Conservation (phyloP, 2,888 invertebrate species). For the Ryuthela nishihirai region DNA sequence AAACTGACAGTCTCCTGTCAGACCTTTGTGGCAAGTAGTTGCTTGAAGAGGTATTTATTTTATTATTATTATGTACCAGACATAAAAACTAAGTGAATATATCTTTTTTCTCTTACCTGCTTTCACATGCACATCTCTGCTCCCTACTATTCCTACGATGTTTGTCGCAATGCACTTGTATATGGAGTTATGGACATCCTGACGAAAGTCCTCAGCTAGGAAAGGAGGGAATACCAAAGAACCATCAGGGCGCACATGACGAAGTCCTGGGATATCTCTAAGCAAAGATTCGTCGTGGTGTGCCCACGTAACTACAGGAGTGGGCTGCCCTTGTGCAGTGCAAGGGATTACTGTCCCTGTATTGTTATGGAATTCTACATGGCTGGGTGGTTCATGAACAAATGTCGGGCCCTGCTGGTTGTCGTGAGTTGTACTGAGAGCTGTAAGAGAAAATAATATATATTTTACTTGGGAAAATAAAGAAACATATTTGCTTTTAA, state of each 20-base stretch:
- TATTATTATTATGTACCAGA: no score
- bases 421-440: no score
- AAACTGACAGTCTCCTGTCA: no score
- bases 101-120: conserved; percentile 40
- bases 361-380: conserved; percentile 29
- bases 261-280: conserved; percentile 22
- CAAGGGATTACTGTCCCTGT: conserved; percentile 24
- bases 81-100: no score
- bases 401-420: conserved; percentile 17
- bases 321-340: conserved; percentile 17
- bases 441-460: no score
- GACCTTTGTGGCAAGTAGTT: no score
- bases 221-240: conserved; percentile 38
- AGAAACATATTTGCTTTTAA: no score
- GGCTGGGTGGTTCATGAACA: conserved; percentile 17
- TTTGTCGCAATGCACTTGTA: conserved; percentile 39
- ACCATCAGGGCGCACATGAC: conserved; percentile 36
- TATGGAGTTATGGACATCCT: conserved; percentile 38
- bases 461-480: no score
- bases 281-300: conserved; percentile 17
- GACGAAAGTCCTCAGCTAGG: conserved; percentile 38
- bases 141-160: conserved; percentile 35
- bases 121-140: conserved; percentile 39
- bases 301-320: conserved; percentile 20
- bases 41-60: no score